Evolutionary conservation across 2,888 invertebrate species (phyloP).

Genomic region (Hermodice carunculata): DNA sequence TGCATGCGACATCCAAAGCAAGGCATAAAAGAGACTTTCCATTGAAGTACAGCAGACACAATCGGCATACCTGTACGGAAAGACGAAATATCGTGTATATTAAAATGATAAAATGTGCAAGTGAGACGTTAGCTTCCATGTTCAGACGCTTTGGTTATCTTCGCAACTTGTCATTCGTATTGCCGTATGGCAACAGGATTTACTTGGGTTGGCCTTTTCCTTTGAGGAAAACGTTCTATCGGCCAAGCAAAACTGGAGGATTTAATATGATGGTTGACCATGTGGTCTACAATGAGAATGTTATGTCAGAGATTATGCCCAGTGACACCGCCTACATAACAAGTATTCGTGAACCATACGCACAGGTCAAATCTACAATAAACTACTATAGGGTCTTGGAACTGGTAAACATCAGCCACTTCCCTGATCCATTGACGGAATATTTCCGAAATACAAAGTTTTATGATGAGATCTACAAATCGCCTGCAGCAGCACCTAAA

Average conservation of each 20-base stretch:
- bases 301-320: conserved; percentile 58
- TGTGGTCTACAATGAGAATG: conserved; percentile 54
- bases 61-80: too few species aligned
- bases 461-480: conserved; percentile 56
- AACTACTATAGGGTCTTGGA: conserved; percentile 57
- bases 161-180: conserved; percentile 56
- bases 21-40: too few species aligned
- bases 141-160: conserved; percentile 58
- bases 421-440: conserved; percentile 43
- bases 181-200: conserved; percentile 52
- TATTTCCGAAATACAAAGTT: conserved; percentile 54
- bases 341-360: conserved; percentile 62
- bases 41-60: too few species aligned
- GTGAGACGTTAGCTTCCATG: conserved; percentile 58
- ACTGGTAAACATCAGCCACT: conserved; percentile 44
- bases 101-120: conserved; percentile 67
- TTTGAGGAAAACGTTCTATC: conserved; percentile 50
- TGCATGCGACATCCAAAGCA: too few species aligned
- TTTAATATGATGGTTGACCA: conserved; percentile 65
- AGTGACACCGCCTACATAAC: conserved; percentile 54
- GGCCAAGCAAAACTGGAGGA: conserved; percentile 44
- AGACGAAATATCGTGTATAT: conserved; percentile 66
- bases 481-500: conserved; percentile 27
- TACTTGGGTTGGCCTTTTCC: conserved; percentile 66
- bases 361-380: conserved; percentile 59